These are phyloP conservation scores for Mixornis gularis DNA, from an alignment of 2,113 vertebrate species.

Conservation along the genomic window DNA sequence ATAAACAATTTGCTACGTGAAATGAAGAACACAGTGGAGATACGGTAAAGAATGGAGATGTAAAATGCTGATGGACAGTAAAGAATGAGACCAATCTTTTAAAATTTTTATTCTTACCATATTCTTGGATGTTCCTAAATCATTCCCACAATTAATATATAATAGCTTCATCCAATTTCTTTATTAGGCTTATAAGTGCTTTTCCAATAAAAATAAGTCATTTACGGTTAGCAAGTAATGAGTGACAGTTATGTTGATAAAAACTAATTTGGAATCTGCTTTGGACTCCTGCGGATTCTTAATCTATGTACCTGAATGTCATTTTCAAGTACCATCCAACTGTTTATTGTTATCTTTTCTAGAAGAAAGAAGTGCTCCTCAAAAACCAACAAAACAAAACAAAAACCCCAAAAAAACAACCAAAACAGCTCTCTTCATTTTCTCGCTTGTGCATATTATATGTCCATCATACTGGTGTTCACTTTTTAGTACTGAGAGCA, in stretches of 20 bases:
- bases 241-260: neutral
- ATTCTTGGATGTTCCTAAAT: neutral
- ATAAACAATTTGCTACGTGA: neutral
- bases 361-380: neutral
- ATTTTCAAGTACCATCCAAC: neutral
- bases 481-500: neutral
- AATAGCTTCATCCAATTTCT: neutral
- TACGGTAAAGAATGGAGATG: neutral
- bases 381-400: neutral
- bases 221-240: neutral
- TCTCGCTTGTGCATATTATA: neutral
- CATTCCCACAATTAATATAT: neutral
- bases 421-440: neutral
- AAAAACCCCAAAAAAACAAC: neutral
- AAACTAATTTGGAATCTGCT: neutral
- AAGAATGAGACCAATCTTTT: neutral
- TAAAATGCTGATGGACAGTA: neutral
- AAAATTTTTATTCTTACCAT: neutral
- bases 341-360: neutral
- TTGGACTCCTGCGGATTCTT: accelerated
- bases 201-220: neutral
- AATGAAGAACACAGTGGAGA: neutral
- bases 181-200: neutral
- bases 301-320: accelerated
- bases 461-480: neutral